Evolutionary conservation across 2,797 vertebrate species (phyloP).

Genomic region (Amphiprion clarkii): DNA sequence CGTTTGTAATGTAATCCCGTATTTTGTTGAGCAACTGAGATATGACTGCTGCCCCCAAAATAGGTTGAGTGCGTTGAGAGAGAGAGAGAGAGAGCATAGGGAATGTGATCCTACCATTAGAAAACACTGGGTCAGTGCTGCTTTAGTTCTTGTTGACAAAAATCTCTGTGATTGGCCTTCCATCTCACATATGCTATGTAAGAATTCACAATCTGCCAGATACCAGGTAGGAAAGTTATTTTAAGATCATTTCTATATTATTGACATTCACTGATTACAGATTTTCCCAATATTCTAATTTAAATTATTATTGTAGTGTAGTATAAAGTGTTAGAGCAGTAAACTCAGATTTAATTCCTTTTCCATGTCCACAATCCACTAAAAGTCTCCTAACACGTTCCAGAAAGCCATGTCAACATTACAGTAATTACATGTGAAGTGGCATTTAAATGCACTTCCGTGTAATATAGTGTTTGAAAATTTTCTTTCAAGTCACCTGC

Average conservation of each 20-base stretch:
- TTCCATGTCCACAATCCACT: neutral
- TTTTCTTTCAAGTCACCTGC: neutral
- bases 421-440: neutral
- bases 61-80: slow-evolving; percentile 28
- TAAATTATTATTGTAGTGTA: neutral
- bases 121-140: slow-evolving; percentile 6
- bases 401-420: neutral
- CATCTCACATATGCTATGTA: neutral
- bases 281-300: too few species aligned
- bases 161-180: neutral
- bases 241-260: too few species aligned
- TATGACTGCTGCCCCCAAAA: slow-evolving; percentile 38
- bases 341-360: neutral
- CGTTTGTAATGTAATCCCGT: slow-evolving; percentile 38
- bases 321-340: neutral
- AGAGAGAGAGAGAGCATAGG: slow-evolving; percentile 3
- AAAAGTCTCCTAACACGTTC: neutral
- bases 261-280: too few species aligned
- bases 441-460: neutral
- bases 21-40: slow-evolving; percentile 34
- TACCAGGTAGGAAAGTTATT: neutral
- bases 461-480: neutral
- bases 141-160: neutral
- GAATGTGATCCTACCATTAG: slow-evolving; percentile 22
- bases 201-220: neutral